These are phyloP conservation scores for Siphlonurus alternatus DNA, from an alignment of 2,888 invertebrate genomes.

Conservation along the genomic window DNA sequence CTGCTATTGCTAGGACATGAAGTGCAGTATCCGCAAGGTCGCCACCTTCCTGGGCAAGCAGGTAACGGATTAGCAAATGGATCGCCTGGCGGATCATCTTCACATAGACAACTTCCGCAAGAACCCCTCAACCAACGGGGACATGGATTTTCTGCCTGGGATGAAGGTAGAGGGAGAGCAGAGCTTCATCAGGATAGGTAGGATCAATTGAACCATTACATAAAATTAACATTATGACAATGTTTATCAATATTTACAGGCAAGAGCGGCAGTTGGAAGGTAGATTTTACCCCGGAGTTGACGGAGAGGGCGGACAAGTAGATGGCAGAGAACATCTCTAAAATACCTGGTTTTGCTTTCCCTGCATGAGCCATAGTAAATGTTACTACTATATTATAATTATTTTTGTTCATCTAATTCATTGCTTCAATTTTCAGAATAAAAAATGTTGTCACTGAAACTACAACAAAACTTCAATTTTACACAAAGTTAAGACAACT, in stretches of 20 bases:
- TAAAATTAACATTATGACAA: too few relatives aligned
- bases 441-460: too few relatives aligned
- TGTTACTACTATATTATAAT: too few relatives aligned
- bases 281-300: constrained; percentile 13
- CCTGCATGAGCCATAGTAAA: too few relatives aligned
- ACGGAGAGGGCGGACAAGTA: constrained; percentile 11
- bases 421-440: too few relatives aligned
- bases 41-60: constrained; percentile 25
- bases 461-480: too few relatives aligned
- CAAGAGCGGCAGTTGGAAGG: constrained; percentile 14
- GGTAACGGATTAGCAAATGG: constrained; percentile 34
- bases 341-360: neutral
- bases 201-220: too few relatives aligned
- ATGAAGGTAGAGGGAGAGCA: constrained; percentile 39
- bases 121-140: constrained; percentile 62
- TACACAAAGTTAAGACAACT: too few relatives aligned
- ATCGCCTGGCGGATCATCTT: constrained; percentile 48
- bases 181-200: constrained; percentile 50
- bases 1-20: neutral
- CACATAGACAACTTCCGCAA: constrained; percentile 64
- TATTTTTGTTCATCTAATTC: too few relatives aligned
- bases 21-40: constrained; percentile 21
- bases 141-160: constrained; percentile 42
- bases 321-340: constrained; percentile 10
- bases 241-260: too few relatives aligned